A percentile compares a stretch with the other conserved stretches of the same genome.
Conservation (phyloP, 2,888 invertebrate genomes). For the Lasioglossum marginatum region DNA sequence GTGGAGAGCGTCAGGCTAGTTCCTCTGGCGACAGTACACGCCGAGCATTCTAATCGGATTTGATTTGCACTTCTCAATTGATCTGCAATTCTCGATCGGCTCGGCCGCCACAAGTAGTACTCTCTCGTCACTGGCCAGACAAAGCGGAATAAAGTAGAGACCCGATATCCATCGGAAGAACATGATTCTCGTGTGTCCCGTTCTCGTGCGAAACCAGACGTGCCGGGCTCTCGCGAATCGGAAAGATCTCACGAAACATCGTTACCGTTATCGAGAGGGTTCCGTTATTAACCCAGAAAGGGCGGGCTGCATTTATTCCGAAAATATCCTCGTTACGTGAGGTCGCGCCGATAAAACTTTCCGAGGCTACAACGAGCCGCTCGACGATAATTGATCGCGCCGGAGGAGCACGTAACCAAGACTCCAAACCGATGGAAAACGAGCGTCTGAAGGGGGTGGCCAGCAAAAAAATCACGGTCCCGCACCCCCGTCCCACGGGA, state of each 20-base stretch:
- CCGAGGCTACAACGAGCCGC: conserved; percentile 33
- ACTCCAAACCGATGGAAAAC: conserved; percentile 25
- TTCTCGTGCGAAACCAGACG: neutral
- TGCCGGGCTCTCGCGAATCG: neutral
- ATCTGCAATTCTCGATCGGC: neutral
- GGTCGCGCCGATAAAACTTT: conserved; percentile 44
- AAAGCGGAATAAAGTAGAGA: neutral
- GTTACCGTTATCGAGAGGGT: conserved; percentile 3
- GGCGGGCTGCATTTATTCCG: conserved; percentile 43
- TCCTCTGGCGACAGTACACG: neutral
- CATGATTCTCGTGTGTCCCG: neutral
- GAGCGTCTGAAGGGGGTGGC: conserved; percentile 5
- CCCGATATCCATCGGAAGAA: neutral
- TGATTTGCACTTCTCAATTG: neutral
- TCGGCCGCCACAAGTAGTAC: neutral
- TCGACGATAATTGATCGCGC: conserved; percentile 69
- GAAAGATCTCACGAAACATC: neutral
- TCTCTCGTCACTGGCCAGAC: neutral
- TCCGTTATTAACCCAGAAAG: conserved; percentile 47
- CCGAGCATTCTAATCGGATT: neutral
- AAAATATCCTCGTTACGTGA: conserved; percentile 59
- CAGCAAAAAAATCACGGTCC: conserved; percentile 19
- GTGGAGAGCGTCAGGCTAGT: neutral
- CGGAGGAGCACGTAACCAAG: conserved; percentile 46
- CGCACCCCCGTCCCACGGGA: neutral